Evolutionary conservation across 2,888 invertebrate genomes (phyloP).

Genomic region (Buathra laborator): DNA sequence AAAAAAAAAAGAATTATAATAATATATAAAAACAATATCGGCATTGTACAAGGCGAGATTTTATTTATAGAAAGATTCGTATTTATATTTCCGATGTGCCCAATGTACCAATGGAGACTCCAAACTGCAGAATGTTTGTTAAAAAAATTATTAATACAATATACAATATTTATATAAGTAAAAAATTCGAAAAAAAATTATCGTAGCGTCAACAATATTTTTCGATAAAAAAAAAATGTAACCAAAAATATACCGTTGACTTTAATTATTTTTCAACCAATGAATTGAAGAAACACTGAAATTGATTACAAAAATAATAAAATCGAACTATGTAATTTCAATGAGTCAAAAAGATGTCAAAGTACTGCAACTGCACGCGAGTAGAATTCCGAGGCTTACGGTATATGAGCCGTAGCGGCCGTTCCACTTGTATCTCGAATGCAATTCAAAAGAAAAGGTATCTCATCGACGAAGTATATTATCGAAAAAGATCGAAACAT

Average conservation of each 20-base stretch:
- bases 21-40: conserved; percentile 48
- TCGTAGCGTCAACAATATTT: background rate
- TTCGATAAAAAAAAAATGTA: background rate
- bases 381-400: conserved; percentile 53
- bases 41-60: conserved; percentile 73
- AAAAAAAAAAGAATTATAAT: conserved; percentile 23
- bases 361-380: conserved; percentile 40
- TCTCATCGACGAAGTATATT: background rate
- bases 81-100: background rate
- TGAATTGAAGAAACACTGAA: background rate
- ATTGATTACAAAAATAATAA: background rate
- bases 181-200: background rate
- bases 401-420: conserved; percentile 54
- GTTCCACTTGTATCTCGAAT: conserved; percentile 55
- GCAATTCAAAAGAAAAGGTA: conserved; percentile 34
- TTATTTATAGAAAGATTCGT: conserved; percentile 2
- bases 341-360: conserved; percentile 1
- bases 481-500: background rate
- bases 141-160: conserved; percentile 7
- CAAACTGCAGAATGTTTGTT: conserved; percentile 17
- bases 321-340: background rate
- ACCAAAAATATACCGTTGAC: background rate
- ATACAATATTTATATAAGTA: background rate
- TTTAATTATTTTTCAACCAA: background rate
- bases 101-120: conserved; percentile 13